A percentile compares a stretch with the other conserved stretches of the same genome.
Conservation (phyloP, 1,140 invertebrate species). For the Bombus confusus region DNA sequence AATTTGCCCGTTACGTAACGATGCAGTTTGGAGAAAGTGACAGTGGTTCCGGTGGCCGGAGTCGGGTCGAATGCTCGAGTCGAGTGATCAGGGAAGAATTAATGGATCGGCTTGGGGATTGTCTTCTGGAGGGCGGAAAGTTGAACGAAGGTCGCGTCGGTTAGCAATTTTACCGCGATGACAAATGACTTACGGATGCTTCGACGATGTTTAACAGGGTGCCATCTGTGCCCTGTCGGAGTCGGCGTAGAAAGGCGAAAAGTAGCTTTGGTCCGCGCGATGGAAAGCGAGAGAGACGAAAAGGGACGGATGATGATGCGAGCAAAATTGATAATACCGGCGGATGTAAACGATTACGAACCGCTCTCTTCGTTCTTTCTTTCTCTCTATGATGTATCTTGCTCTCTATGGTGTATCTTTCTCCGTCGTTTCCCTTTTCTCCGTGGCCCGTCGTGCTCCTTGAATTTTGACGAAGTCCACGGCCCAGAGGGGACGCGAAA, state of each 20-base stretch:
- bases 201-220: slow-evolving; percentile 66
- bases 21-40: slow-evolving; percentile 36
- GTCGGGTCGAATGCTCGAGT: slow-evolving; percentile 36
- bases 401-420: not conserved
- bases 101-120: slow-evolving; percentile 61
- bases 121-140: slow-evolving; percentile 55
- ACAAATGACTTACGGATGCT: slow-evolving; percentile 68
- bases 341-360: slow-evolving; percentile 74
- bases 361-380: not conserved
- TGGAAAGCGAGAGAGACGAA: slow-evolving; percentile 61
- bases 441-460: slow-evolving; percentile 16
- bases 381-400: not conserved
- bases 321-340: slow-evolving; percentile 75
- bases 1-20: slow-evolving; percentile 26
- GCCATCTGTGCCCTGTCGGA: slow-evolving; percentile 64
- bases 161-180: slow-evolving; percentile 67
- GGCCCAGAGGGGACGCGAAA: slow-evolving; percentile 59
- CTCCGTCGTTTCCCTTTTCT: too few species aligned
- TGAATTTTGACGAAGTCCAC: slow-evolving; percentile 57
- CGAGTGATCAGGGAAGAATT: slow-evolving; percentile 59
- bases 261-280: slow-evolving; percentile 44
- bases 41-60: slow-evolving; percentile 1
- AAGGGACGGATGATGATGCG: slow-evolving; percentile 65
- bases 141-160: slow-evolving; percentile 50
- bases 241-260: slow-evolving; percentile 64